These are phyloP conservation scores for Bradynema listronoti DNA, from an alignment of 1,140 invertebrate genomes.

Conservation along the genomic window DNA sequence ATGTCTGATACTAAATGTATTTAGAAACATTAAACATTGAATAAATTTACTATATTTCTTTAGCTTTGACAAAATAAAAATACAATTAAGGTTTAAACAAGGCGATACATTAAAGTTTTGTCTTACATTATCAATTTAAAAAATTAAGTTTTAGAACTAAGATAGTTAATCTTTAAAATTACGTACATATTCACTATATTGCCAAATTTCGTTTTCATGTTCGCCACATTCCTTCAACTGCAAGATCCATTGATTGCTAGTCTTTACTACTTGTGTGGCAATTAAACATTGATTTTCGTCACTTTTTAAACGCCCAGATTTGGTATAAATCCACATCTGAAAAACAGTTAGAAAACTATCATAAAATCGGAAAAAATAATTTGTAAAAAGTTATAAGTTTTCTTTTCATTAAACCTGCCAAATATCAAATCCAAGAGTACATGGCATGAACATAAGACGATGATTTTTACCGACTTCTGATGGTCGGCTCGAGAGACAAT, in stretches of 20 bases:
- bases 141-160: background rate
- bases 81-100: background rate
- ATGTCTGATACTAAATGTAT: slow-evolving; percentile 22
- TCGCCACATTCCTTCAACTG: slow-evolving; percentile 46
- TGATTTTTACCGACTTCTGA: slow-evolving; percentile 38
- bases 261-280: slow-evolving; percentile 33
- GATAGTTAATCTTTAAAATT: background rate
- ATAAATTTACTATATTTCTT: background rate
- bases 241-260: slow-evolving; percentile 34
- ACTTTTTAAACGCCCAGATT: slow-evolving; percentile 37
- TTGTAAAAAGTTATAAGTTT: background rate
- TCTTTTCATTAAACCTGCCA: slow-evolving; percentile 49
- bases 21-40: background rate
- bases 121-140: background rate
- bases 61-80: background rate
- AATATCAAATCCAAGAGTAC: slow-evolving; percentile 54
- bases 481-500: slow-evolving; percentile 46
- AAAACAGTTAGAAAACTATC: slow-evolving; percentile 10
- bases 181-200: slow-evolving; percentile 34
- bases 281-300: slow-evolving; percentile 43
- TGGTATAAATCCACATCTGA: slow-evolving; percentile 46
- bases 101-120: background rate
- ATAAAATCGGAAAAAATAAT: slow-evolving; percentile 1
- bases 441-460: slow-evolving; percentile 32
- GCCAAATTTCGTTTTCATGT: slow-evolving; percentile 31